Evolutionary conservation across 2,113 vertebrate genomes (phyloP).

Genomic region (Calidris pygmaea): DNA sequence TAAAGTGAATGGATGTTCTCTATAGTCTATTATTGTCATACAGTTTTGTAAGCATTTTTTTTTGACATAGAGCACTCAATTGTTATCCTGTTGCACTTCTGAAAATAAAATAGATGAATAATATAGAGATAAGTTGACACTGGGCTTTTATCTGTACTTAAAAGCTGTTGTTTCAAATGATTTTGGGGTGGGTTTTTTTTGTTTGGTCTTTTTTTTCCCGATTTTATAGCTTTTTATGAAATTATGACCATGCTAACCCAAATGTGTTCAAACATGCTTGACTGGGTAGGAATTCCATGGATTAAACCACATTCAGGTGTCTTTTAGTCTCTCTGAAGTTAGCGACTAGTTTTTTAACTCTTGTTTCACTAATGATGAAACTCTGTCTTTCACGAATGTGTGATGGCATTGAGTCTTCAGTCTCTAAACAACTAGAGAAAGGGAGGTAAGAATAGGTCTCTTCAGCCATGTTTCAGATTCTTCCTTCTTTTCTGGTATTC

Average conservation of each 20-base stretch:
- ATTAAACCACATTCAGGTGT: background rate
- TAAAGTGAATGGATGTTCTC: background rate
- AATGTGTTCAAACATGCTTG: background rate
- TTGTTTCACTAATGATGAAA: background rate
- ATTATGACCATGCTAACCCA: background rate
- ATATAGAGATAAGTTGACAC: background rate
- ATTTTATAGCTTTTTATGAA: background rate
- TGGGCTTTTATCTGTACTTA: background rate
- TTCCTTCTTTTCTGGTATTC: background rate
- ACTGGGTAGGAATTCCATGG: background rate
- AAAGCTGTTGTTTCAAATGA: background rate
- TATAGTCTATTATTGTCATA: background rate
- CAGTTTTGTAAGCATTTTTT: background rate
- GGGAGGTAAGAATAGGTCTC: background rate
- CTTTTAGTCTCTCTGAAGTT: background rate
- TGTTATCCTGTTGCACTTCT: background rate
- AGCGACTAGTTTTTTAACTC: background rate
- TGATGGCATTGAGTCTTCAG: background rate
- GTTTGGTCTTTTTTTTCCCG: too few species aligned
- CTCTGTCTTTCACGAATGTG: background rate
- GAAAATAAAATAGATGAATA: background rate
- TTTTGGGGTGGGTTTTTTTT: background rate
- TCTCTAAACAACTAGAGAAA: background rate
- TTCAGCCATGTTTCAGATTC: background rate
- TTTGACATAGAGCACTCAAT: background rate